Conservation (phyloP, 2,888 invertebrate genomes). For the Schizaphis graminum region DNA sequence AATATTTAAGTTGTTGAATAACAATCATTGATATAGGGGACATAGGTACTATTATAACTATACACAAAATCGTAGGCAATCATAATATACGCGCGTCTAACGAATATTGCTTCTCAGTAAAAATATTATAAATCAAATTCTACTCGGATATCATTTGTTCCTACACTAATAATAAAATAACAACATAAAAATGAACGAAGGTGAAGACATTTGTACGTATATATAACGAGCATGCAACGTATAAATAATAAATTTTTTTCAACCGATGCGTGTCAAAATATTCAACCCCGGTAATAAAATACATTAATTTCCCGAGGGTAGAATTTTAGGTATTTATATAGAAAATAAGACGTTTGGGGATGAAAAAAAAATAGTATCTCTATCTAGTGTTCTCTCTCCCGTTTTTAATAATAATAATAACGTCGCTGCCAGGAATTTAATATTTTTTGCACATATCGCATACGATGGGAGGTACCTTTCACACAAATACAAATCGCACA, state of each 20-base stretch:
- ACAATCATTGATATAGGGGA: not conserved
- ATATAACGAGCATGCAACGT: not conserved
- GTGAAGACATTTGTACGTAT: not conserved
- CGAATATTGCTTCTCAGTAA: not conserved
- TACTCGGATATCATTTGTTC: not conserved
- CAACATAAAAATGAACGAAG: not conserved
- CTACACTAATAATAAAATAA: not conserved
- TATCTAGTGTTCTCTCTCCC: not conserved
- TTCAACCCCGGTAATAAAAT: conserved; percentile 24
- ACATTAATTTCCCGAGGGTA: conserved; percentile 41
- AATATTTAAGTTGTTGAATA: not conserved
- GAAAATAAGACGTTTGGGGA: conserved; percentile 50
- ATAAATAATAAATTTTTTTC: conserved; percentile 27
- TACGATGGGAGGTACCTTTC: not conserved
- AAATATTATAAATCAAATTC: not conserved
- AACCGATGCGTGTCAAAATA: conserved; percentile 7
- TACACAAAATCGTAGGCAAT: not conserved
- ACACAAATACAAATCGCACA: conserved; percentile 32
- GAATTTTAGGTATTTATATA: conserved; percentile 26
- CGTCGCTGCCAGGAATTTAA: conserved; percentile 21
- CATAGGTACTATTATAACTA: not conserved
- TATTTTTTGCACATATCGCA: not conserved
- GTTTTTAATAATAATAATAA: conserved; percentile 8
- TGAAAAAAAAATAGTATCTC: not conserved
- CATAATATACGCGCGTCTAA: not conserved